Evolutionary conservation across 2,113 vertebrate species (phyloP).

Genomic region (Penelope pileata): DNA sequence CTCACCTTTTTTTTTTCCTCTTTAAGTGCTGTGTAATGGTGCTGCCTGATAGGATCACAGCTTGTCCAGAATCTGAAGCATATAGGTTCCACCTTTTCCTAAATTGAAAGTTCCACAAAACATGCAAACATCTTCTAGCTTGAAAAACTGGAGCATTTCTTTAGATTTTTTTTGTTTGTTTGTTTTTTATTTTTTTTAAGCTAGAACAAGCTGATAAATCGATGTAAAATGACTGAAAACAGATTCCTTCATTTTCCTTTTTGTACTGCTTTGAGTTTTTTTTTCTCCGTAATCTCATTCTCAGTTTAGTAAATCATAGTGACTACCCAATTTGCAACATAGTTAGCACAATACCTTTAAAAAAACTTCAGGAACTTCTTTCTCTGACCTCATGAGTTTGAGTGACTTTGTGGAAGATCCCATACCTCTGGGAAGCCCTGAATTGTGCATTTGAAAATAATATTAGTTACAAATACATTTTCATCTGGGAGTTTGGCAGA

Average conservation of each 20-base stretch:
- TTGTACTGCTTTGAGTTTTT: neutral
- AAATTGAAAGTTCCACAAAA: neutral
- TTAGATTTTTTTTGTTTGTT: accelerated
- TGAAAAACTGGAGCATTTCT: neutral
- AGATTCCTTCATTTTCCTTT: neutral
- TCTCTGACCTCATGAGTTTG: neutral
- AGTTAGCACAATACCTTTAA: neutral
- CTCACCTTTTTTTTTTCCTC: neutral
- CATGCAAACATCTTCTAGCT: neutral
- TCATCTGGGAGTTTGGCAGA: neutral
- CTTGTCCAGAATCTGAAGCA: neutral
- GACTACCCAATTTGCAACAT: neutral
- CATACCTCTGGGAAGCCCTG: neutral
- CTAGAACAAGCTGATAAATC: neutral
- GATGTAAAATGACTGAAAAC: neutral
- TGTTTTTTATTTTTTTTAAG: neutral
- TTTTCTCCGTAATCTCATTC: neutral
- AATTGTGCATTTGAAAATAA: neutral
- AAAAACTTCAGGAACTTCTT: neutral
- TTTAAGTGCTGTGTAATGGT: neutral
- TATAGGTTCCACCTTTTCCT: neutral
- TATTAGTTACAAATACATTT: neutral
- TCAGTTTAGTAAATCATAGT: neutral
- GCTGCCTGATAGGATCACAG: neutral
- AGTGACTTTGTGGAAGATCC: neutral